Base-by-base conservation (phyloP, 2,113 vertebrate species). In the Chauna torquata region DNA sequence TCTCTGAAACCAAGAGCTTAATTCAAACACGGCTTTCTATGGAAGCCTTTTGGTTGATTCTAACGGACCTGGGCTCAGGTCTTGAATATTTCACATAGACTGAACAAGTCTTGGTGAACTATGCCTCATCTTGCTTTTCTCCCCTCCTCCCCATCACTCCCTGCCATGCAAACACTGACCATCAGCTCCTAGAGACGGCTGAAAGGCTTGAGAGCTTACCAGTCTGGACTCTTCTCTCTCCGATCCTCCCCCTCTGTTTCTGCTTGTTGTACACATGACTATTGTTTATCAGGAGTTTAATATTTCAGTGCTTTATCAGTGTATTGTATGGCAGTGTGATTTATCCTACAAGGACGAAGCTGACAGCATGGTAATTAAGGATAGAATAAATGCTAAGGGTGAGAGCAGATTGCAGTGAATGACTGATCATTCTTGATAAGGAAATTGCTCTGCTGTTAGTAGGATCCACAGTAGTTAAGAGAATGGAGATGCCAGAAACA, bases 341-440 rank as follows among this genome's bases (percentile, higher is more conserved):
- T 96, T 92, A 94, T 85, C 25, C 64, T 93, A 42, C 71, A 93
- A 84, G 50, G 59, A 77, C 1, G 0, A 92, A 72, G 25, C 36
- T 95, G 97, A 96, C 74, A 94, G 76, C 6, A 12, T 66, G 44
- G 50, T 90, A 88, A 97, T 97, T 97, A 97, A 95, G 90, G 93
- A 80, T 6, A 75, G 88, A 97, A 91, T 87, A 95, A 95, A 81
- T 70, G 64, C 50, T 90, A 92, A 82, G 40, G n/a, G 68, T 74
- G 87, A 95, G 76, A 96, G 28, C 24, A 95, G 86, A 83, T 36
- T 96, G 64, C 42, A 94, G 54, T 52, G 79, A 96, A 94, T 92
- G 84, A 96, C 59, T 85, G 93, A 96, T 95, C 68, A 72, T 78
- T 64, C 92, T 85, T 85, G 20, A 85, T 90, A 94, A 84, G 80